Evolutionary conservation across 2,113 vertebrate genomes (phyloP).

Genomic region (Hippoglossus stenolepis): DNA sequence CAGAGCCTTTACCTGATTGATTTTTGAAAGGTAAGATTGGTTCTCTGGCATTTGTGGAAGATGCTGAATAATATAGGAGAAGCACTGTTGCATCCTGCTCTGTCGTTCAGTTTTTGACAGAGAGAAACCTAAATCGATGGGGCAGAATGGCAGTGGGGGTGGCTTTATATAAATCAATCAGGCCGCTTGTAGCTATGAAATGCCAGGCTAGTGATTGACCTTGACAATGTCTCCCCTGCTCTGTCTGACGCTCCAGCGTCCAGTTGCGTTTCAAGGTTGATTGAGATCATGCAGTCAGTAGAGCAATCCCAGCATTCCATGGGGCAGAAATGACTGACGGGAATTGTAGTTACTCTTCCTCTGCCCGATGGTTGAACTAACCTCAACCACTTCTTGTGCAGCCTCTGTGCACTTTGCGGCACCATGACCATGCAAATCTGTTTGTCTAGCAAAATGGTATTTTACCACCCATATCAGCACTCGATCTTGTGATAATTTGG

Average conservation of each 20-base stretch:
- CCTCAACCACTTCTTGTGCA: conserved; percentile 11
- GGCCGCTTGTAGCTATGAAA: conserved; percentile 65
- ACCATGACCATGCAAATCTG: conserved; percentile 24
- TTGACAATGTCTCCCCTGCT: conserved; percentile 66
- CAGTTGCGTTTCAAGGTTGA: conserved; percentile 73
- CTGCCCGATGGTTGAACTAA: conserved; percentile 8
- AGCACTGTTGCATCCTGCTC: conserved; percentile 34
- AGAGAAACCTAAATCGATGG: conserved; percentile 72
- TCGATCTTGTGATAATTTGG: conserved; percentile 62
- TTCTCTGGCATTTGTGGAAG: conserved; percentile 34
- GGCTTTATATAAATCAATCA: conserved; percentile 74
- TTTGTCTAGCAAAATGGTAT: conserved; percentile 21
- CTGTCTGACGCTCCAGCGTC: conserved; percentile 60
- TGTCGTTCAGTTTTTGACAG: conserved; percentile 58
- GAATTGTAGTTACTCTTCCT: conserved; percentile 48
- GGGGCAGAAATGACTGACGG: conserved; percentile 48
- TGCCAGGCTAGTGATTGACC: conserved; percentile 72
- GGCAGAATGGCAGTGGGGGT: conserved; percentile 56
- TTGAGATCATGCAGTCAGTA: conserved; percentile 67
- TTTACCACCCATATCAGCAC: conserved; percentile 24
- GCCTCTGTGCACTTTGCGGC: conserved; percentile 15
- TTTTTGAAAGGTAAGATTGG: conserved; percentile 43
- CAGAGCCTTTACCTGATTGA: conserved; percentile 29
- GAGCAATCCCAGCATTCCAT: conserved; percentile 70
- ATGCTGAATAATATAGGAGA: conserved; percentile 61